These are phyloP conservation scores for Clanis bilineata DNA, from an alignment of 2,888 invertebrate genomes.

Conservation along the genomic window DNA sequence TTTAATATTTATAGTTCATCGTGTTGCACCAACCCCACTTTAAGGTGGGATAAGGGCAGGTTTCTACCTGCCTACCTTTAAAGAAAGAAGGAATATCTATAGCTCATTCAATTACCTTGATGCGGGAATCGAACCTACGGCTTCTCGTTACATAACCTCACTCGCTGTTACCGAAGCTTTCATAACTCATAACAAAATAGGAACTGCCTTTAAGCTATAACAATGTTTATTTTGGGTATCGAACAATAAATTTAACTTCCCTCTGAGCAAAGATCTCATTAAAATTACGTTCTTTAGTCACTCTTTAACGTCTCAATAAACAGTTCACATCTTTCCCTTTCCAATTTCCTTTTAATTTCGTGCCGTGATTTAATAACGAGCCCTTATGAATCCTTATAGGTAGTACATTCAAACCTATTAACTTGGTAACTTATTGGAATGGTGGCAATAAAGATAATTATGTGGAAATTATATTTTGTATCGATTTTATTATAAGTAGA, in stretches of 20 bases:
- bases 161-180: too few species aligned
- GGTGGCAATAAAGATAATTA: neutral
- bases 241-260: slow-evolving; percentile 29
- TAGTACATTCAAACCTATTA: neutral
- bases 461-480: neutral
- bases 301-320: slow-evolving; percentile 21
- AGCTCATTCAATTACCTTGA: too few species aligned
- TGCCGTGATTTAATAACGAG: slow-evolving; percentile 9
- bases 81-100: too few species aligned
- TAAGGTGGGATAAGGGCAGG: too few species aligned
- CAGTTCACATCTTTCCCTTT: slow-evolving; percentile 19
- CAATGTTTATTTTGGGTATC: neutral
- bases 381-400: neutral
- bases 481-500: slow-evolving; percentile 4
- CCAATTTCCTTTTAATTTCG: slow-evolving; percentile 29
- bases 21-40: too few species aligned
- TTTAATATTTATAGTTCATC: too few species aligned
- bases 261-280: slow-evolving; percentile 27
- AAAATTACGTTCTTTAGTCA: slow-evolving; percentile 15
- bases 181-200: neutral
- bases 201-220: neutral
- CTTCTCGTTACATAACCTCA: too few species aligned
- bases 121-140: too few species aligned
- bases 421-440: neutral
- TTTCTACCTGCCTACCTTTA: too few species aligned